Conservation (phyloP, 1,140 invertebrate species). For the Listronotus oregonensis region DNA sequence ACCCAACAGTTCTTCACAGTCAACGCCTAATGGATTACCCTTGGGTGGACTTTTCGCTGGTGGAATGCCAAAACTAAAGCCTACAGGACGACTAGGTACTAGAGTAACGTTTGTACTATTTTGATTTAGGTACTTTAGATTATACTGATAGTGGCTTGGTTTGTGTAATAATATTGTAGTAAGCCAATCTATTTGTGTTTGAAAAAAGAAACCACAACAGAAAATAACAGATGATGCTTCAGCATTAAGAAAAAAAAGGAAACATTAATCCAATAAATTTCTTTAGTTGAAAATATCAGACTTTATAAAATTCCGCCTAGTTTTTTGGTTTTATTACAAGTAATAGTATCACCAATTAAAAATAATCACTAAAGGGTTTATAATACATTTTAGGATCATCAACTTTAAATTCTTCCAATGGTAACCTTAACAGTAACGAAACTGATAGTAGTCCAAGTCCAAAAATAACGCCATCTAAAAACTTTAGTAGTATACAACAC, state of each 20-base stretch:
- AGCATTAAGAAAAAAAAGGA: too few species aligned
- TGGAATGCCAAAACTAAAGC: constrained; percentile 85
- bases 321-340: too few species aligned
- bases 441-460: constrained; percentile 22
- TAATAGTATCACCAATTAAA: too few species aligned
- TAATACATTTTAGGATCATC: not conserved
- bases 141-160: too few species aligned
- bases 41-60: constrained; percentile 83
- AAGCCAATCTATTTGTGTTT: too few species aligned
- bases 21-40: constrained; percentile 58
- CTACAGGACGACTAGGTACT: constrained; percentile 58
- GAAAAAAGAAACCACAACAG: too few species aligned
- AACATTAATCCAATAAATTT: too few species aligned
- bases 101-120: not conserved
- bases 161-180: too few species aligned
- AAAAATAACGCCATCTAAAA: constrained; percentile 35
- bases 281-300: too few species aligned
- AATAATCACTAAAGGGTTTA: too few species aligned
- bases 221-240: too few species aligned
- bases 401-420: constrained; percentile 19
- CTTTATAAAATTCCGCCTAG: too few species aligned
- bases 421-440: constrained; percentile 27
- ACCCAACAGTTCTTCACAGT: constrained; percentile 51
- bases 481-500: constrained; percentile 49
- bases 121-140: not conserved